Percentiles rank a stretch among this genome's conserved stretches.
These are phyloP conservation scores for Netelia virgata DNA, from an alignment of 2,888 invertebrate genomes.

Conservation along the genomic window DNA sequence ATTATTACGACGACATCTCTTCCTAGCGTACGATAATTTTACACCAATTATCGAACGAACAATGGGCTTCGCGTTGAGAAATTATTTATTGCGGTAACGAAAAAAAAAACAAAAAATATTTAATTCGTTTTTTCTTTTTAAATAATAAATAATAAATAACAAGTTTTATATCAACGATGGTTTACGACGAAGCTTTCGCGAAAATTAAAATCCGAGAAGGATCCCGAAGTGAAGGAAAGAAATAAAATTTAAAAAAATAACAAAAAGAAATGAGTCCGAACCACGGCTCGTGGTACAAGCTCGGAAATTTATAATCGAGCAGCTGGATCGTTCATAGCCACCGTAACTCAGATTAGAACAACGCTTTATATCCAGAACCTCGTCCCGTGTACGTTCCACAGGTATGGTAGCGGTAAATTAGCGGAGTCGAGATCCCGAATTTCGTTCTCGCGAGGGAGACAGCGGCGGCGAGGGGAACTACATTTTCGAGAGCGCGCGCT, in stretches of 20 bases:
- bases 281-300: background rate
- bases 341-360: conserved; percentile 81
- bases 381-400: conserved; percentile 75
- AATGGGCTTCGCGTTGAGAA: no score
- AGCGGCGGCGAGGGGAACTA: conserved; percentile 4
- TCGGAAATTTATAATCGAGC: conserved; percentile 57
- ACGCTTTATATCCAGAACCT: conserved; percentile 38
- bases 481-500: no score
- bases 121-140: background rate
- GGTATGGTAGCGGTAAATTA: conserved; percentile 82
- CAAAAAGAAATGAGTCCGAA: background rate
- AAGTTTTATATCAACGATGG: no score
- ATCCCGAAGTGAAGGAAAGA: background rate
- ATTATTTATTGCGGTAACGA: no score
- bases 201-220: background rate
- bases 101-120: background rate
- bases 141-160: no score
- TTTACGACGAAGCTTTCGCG: no score
- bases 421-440: conserved; percentile 78
- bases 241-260: background rate
- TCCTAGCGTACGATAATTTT: background rate
- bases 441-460: conserved; percentile 70
- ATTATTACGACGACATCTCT: conserved; percentile 14
- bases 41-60: no score
- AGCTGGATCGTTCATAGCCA: conserved; percentile 74